These are phyloP conservation scores for Synergus laeviventris DNA, from an alignment of 2,888 invertebrate species.

Conservation along the genomic window DNA sequence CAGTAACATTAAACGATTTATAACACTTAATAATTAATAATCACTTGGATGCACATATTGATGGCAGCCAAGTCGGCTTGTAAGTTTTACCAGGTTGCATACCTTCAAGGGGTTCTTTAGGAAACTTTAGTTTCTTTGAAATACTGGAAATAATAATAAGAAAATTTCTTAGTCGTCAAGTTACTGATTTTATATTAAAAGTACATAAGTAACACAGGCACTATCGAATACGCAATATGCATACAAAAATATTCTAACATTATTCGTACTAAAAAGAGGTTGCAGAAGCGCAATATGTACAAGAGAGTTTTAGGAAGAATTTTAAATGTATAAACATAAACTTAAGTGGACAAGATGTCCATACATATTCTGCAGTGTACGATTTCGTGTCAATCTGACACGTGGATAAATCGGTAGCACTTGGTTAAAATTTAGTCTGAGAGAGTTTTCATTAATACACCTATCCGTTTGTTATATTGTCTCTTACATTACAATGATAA, in stretches of 20 bases:
- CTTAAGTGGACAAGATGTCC: slow-evolving; percentile 2
- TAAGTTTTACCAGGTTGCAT: neutral
- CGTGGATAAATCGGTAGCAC: slow-evolving; percentile 50
- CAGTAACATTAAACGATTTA: neutral
- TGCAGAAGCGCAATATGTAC: slow-evolving; percentile 71
- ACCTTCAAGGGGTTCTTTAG: neutral
- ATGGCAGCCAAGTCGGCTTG: neutral
- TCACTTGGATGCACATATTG: neutral
- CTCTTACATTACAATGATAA: slow-evolving; percentile 60
- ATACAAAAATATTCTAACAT: slow-evolving; percentile 72
- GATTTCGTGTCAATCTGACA: slow-evolving; percentile 43
- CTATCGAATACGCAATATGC: slow-evolving; percentile 61
- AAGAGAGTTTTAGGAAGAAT: slow-evolving; percentile 66
- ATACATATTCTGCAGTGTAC: slow-evolving; percentile 24
- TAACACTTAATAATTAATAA: too few relatives aligned
- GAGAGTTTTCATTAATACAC: slow-evolving; percentile 60
- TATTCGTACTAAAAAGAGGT: slow-evolving; percentile 63
- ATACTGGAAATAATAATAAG: neutral
- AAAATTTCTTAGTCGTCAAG: slow-evolving; percentile 11
- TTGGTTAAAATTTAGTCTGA: slow-evolving; percentile 60
- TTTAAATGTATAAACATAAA: slow-evolving; percentile 52
- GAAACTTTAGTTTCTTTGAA: too few relatives aligned
- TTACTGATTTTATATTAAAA: slow-evolving; percentile 62
- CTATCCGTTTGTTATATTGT: slow-evolving; percentile 61
- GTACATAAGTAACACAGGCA: slow-evolving; percentile 68